Conservation (phyloP, 1,140 invertebrate species). For the Carcinoscorpius rotundicauda region DNA sequence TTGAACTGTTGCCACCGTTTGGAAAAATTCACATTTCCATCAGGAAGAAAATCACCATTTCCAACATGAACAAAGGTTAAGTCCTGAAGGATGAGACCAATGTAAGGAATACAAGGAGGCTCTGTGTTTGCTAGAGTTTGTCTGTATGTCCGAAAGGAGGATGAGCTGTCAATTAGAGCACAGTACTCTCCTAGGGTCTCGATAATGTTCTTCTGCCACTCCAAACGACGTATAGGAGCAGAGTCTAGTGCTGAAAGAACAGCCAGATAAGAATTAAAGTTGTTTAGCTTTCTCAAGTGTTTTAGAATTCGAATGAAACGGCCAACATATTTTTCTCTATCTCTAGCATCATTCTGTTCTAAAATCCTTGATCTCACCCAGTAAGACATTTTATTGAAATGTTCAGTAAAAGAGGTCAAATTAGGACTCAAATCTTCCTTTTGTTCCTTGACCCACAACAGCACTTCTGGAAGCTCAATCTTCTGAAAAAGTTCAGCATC, state of each 20-base stretch:
- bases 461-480: conserved; percentile 85
- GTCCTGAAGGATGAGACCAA: conserved; percentile 95
- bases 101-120: conserved; percentile 96
- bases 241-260: conserved; percentile 92
- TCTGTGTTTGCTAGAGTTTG: conserved; percentile 84
- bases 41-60: conserved; percentile 74
- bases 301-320: conserved; percentile 99
- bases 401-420: conserved; percentile 91
- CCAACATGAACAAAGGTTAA: conserved; percentile 98
- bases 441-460: conserved; percentile 94
- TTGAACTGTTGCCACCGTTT: conserved; percentile 98
- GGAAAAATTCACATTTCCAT: conserved; percentile 87
- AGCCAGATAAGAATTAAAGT: conserved; percentile 97
- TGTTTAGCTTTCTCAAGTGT: conserved; percentile 88
- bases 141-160: conserved; percentile 88
- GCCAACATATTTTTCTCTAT: conserved; percentile 88
- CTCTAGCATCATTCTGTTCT: conserved; percentile 69
- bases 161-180: conserved; percentile 88
- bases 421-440: conserved; percentile 94
- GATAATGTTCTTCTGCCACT: conserved; percentile 82
- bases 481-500: conserved; percentile 92
- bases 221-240: conserved; percentile 81
- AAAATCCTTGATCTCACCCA: conserved; percentile 78
- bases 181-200: conserved; percentile 89
- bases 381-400: conserved; percentile 99